phyloP scores from a whole-genome alignment of 2,888 invertebrate species.

The Melieria picta region DNA sequence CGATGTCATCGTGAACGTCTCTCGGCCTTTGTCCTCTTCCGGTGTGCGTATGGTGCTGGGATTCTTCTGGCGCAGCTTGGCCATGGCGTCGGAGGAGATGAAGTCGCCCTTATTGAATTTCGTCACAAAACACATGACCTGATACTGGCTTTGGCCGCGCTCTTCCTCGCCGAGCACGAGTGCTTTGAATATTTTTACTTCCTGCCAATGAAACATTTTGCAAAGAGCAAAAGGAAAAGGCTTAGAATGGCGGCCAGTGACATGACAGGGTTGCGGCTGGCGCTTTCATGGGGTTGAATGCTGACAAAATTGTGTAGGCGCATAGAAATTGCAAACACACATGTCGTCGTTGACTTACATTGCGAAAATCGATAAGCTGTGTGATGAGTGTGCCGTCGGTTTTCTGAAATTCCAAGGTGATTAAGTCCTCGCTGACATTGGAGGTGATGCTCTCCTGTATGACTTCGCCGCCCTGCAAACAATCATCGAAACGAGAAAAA shows the following conservation, averaged over 20 bases:
- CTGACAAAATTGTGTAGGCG: not conserved
- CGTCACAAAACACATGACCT: conserved; percentile 91
- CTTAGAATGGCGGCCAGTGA: not conserved
- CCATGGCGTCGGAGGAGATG: conserved; percentile 96
- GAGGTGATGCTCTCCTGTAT: conserved; percentile 91
- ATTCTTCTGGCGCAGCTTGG: conserved; percentile 90
- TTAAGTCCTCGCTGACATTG: conserved; percentile 90
- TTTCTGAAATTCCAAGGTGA: conserved; percentile 87
- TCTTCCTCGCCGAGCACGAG: conserved; percentile 93
- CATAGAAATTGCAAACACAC: not conserved
- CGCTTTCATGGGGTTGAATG: not conserved
- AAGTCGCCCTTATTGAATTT: conserved; percentile 92
- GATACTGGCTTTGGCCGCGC: conserved; percentile 86
- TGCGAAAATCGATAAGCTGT: conserved; percentile 92
- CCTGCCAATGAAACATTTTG: conserved; percentile 70
- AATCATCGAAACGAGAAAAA: conserved; percentile 33
- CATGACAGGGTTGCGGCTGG: not conserved
- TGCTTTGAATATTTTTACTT: conserved; percentile 90
- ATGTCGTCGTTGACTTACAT: conserved; percentile 73
- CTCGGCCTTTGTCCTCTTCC: conserved; percentile 88
- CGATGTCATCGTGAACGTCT: conserved; percentile 85
- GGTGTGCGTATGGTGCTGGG: conserved; percentile 88
- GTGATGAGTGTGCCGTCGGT: conserved; percentile 92
- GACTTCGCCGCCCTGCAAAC: conserved; percentile 88
- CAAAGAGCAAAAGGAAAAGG: not conserved